Percentiles rank a stretch among this genome's conserved stretches.
These are phyloP conservation scores for Hyphantria cunea DNA, from an alignment of 1,140 invertebrate species.

Conservation along the genomic window DNA sequence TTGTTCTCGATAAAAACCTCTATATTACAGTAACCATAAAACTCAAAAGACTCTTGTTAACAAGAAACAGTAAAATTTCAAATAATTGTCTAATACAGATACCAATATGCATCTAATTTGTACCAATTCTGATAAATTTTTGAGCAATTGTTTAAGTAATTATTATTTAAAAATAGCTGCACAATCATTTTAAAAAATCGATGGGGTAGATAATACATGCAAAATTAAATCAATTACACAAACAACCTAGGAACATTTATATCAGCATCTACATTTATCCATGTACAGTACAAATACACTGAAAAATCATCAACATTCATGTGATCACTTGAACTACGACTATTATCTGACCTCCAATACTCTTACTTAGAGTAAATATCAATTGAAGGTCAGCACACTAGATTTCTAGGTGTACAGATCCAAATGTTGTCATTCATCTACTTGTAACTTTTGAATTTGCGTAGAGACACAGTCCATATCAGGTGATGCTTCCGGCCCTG, in stretches of 20 bases:
- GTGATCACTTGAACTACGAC: slow-evolving; percentile 47
- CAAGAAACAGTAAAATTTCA: slow-evolving; percentile 32
- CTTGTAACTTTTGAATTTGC: slow-evolving; percentile 72
- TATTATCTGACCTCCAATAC: slow-evolving; percentile 31
- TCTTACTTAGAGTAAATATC: slow-evolving; percentile 33
- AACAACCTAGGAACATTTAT: slow-evolving; percentile 63
- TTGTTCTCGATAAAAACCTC: slow-evolving; percentile 56
- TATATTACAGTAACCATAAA: slow-evolving; percentile 53
- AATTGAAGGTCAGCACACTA: slow-evolving; percentile 35
- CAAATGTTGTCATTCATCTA: slow-evolving; percentile 71
- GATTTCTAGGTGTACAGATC: slow-evolving; percentile 30
- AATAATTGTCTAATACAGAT: slow-evolving; percentile 38
- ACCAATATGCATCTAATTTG: slow-evolving; percentile 40
- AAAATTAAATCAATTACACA: slow-evolving; percentile 52
- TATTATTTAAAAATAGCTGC: slow-evolving; percentile 36
- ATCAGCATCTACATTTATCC: slow-evolving; percentile 48
- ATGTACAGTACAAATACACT: slow-evolving; percentile 59
- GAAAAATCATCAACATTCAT: slow-evolving; percentile 54
- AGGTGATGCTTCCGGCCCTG: slow-evolving; percentile 58
- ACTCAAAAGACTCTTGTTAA: slow-evolving; percentile 30
- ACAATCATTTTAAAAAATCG: slow-evolving; percentile 34
- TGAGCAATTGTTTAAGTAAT: slow-evolving; percentile 48
- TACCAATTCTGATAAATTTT: slow-evolving; percentile 43
- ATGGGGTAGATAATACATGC: slow-evolving; percentile 45
- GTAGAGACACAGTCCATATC: slow-evolving; percentile 77